phyloP scores from a whole-genome alignment of 2,113 vertebrate genomes.

The Percina caprodes region DNA sequence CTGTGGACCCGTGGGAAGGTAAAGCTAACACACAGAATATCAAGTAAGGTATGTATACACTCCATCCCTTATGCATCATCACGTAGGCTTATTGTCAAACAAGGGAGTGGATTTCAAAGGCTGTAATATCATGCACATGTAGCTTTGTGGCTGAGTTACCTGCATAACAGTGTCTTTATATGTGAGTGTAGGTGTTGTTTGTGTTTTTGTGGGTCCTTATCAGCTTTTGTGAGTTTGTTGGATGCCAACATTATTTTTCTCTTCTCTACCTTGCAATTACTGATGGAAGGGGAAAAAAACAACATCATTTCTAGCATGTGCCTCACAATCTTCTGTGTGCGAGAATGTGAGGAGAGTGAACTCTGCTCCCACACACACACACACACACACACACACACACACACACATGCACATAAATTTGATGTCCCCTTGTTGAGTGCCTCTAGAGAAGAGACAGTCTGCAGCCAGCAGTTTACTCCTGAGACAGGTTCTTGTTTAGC shows the following conservation, averaged over 20 bases:
- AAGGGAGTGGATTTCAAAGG: slow-evolving; percentile 34
- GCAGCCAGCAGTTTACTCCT: slow-evolving; percentile 72
- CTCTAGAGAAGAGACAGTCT: slow-evolving; percentile 68
- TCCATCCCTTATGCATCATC: slow-evolving; percentile 28
- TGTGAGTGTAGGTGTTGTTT: neutral
- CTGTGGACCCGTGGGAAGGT: slow-evolving; percentile 34
- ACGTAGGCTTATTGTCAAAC: slow-evolving; percentile 35
- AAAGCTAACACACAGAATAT: slow-evolving; percentile 49
- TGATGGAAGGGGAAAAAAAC: slow-evolving; percentile 13
- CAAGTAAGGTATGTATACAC: slow-evolving; percentile 43
- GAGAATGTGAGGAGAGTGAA: slow-evolving; percentile 34
- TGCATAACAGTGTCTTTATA: slow-evolving; percentile 7
- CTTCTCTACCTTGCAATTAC: slow-evolving; percentile 51
- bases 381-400: slow-evolving; percentile 24
- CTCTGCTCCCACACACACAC: neutral
- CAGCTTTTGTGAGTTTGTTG: slow-evolving; percentile 18
- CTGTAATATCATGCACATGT: slow-evolving; percentile 30
- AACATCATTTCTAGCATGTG: neutral
- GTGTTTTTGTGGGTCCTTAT: slow-evolving; percentile 4
- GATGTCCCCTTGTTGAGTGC: slow-evolving; percentile 63
- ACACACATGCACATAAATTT: slow-evolving; percentile 42
- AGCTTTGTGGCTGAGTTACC: slow-evolving; percentile 22
- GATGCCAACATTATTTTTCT: slow-evolving; percentile 18
- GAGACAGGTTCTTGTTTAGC: slow-evolving; percentile 80
- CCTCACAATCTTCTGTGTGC: slow-evolving; percentile 43